These are phyloP conservation scores for Thymallus thymallus DNA, from an alignment of 2,113 vertebrate genomes.

Conservation along the genomic window DNA sequence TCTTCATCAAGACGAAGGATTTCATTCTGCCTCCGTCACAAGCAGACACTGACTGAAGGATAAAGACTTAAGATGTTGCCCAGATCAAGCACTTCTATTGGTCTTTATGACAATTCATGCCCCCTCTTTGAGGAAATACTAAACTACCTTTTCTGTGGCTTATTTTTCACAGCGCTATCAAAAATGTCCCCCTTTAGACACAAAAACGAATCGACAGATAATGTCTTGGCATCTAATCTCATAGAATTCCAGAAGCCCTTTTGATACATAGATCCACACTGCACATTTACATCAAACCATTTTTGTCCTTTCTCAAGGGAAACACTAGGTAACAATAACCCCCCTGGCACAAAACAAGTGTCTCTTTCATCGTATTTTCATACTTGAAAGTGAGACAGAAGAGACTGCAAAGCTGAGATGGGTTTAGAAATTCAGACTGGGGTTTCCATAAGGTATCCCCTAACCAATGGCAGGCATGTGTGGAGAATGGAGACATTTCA, in stretches of 20 bases:
- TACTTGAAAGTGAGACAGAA: not conserved
- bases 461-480: not conserved
- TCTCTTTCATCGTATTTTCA: not conserved
- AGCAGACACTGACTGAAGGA: not conserved
- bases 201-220: not conserved
- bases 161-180: not conserved
- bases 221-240: not conserved
- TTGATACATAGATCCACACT: not conserved
- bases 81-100: not conserved
- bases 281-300: not conserved
- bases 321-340: too few species aligned
- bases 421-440: not conserved
- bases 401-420: not conserved
- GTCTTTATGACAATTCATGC: not conserved
- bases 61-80: not conserved
- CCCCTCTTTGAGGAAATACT: not conserved
- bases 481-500: not conserved
- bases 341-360: too few species aligned
- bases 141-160: too few species aligned
- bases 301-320: not conserved
- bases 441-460: not conserved
- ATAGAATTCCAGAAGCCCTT: not conserved
- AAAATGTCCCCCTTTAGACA: not conserved
- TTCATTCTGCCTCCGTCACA: not conserved
- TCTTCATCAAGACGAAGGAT: not conserved